Evolutionary conservation across 2,888 invertebrate genomes (phyloP).

Genomic region (Hedychridium roseum): DNA sequence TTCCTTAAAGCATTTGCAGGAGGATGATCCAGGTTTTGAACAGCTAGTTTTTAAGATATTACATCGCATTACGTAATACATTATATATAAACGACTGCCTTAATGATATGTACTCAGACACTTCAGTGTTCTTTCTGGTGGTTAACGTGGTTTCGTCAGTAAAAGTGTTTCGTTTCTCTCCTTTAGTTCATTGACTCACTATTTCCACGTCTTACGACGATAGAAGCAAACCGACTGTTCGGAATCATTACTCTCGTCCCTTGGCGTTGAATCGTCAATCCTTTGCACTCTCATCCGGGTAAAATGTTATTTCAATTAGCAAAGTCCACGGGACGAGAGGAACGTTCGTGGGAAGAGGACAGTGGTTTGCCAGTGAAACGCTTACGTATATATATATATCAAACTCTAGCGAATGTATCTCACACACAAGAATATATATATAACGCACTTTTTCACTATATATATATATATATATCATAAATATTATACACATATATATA

Average conservation of each 20-base stretch:
- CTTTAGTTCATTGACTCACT: slow-evolving; percentile 53
- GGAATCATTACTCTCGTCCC: slow-evolving; percentile 25
- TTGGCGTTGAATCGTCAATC: no score
- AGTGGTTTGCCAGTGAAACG: slow-evolving; percentile 39
- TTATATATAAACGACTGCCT: slow-evolving; percentile 44
- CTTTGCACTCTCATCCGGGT: no score
- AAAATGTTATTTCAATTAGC: no score
- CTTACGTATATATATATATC: slow-evolving; percentile 47
- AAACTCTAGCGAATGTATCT: slow-evolving; percentile 51
- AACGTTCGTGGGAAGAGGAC: slow-evolving; percentile 27
- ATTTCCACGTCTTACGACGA: slow-evolving; percentile 54
- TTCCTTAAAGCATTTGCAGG: slow-evolving; percentile 64
- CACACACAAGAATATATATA: slow-evolving; percentile 46
- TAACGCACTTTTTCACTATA: slow-evolving; percentile 33
- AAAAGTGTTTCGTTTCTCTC: slow-evolving; percentile 50
- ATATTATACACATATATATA: slow-evolving; percentile 54
- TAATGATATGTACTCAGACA: slow-evolving; percentile 55
- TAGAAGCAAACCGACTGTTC: slow-evolving; percentile 35
- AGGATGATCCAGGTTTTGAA: slow-evolving; percentile 64
- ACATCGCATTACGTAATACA: slow-evolving; percentile 46
- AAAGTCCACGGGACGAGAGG: slow-evolving; percentile 17
- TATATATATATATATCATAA: slow-evolving; percentile 47
- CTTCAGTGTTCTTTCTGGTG: slow-evolving; percentile 57
- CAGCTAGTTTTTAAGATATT: slow-evolving; percentile 61
- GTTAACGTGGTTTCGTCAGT: slow-evolving; percentile 56